Conservation (phyloP, 2,888 invertebrate genomes). For the Itoplectis maculator region DNA sequence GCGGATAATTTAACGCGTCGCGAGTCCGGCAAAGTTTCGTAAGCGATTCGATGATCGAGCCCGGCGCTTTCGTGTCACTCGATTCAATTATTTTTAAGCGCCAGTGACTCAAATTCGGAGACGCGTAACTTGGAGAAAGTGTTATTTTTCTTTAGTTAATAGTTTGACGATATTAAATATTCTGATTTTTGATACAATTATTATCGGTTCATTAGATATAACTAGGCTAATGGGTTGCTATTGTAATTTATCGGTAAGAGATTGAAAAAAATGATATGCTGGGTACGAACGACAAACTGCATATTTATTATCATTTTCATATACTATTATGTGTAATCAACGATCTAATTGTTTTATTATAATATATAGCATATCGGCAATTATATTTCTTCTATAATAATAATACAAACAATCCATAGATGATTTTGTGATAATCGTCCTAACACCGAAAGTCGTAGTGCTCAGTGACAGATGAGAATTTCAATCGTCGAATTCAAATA, state of each 20-base stretch:
- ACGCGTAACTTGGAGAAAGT: not conserved
- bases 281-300: constrained; percentile 57
- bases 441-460: not conserved
- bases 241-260: not conserved
- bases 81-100: not conserved
- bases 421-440: not conserved
- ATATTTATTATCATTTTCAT: constrained; percentile 51
- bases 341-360: constrained; percentile 8
- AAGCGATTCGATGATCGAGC: constrained; percentile 52
- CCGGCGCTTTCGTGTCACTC: constrained; percentile 13
- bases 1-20: constrained; percentile 66
- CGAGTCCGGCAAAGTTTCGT: constrained; percentile 61
- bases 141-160: not conserved
- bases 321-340: constrained; percentile 24
- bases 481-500: not conserved
- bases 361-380: constrained; percentile 3
- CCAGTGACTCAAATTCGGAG: not conserved
- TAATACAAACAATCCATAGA: constrained; percentile 1
- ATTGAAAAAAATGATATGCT: constrained; percentile 40
- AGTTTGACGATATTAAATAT: not conserved
- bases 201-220: not conserved
- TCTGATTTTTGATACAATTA: not conserved
- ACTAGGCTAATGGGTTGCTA: not conserved
- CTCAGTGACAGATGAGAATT: not conserved
- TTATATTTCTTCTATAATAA: not conserved